phyloP scores from a whole-genome alignment of 1,140 invertebrate species.

The Acromyrmex heyeri region DNA sequence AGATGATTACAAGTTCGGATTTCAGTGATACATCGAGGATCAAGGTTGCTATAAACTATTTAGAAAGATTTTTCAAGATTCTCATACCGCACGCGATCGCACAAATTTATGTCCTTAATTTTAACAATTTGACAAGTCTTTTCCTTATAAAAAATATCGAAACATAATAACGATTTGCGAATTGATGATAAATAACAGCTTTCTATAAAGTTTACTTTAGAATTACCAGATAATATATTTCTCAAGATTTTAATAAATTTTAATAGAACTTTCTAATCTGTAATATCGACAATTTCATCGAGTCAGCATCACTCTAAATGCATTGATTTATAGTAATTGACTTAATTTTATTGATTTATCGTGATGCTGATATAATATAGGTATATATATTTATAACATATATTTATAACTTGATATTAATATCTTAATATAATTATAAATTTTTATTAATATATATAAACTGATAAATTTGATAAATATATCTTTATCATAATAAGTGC shows the following conservation, averaged over 20 bases:
- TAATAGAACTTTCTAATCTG: neutral
- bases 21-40: neutral
- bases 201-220: neutral
- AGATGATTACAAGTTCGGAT: neutral
- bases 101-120: neutral
- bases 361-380: neutral
- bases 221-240: neutral
- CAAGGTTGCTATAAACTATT: neutral
- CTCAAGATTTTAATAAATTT: slow-evolving; percentile 4
- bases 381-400: no score
- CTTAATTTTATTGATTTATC: neutral
- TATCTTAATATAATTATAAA: neutral
- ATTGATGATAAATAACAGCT: neutral
- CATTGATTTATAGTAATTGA: no score
- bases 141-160: neutral
- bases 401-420: no score
- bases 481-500: neutral
- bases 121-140: neutral
- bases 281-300: no score
- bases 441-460: neutral
- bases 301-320: no score
- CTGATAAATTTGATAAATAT: neutral
- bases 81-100: neutral
- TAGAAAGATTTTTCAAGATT: neutral
- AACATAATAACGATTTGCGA: neutral